phyloP scores from a whole-genome alignment of 2,797 vertebrate genomes.

The Myotis daubentonii region DNA sequence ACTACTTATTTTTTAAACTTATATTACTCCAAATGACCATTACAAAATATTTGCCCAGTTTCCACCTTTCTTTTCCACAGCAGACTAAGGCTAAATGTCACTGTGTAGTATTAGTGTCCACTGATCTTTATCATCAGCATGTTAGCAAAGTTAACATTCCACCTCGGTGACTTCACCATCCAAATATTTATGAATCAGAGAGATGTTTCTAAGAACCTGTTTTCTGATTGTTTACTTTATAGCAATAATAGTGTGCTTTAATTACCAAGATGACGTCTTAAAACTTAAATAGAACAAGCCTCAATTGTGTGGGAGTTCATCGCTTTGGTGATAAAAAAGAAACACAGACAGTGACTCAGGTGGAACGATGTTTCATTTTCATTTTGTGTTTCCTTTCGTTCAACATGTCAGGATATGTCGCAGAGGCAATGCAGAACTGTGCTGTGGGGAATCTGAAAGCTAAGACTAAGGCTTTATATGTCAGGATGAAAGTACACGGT shows the following conservation, averaged over 20 bases:
- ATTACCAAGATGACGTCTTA: constrained; percentile 73
- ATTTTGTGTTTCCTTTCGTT: constrained; percentile 69
- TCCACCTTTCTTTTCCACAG: not conserved
- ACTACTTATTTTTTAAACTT: not conserved
- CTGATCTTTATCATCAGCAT: not conserved
- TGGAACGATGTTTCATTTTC: constrained; percentile 76
- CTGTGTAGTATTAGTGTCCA: not conserved
- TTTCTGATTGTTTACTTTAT: constrained; percentile 74
- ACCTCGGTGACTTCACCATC: constrained; percentile 63
- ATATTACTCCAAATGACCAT: not conserved
- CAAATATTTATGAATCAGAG: constrained; percentile 76
- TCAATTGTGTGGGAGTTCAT: constrained; percentile 72
- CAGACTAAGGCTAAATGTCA: not conserved
- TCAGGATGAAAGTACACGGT: not conserved
- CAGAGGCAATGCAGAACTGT: not conserved
- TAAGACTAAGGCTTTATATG: not conserved
- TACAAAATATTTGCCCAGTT: not conserved
- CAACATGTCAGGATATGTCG: constrained; percentile 56
- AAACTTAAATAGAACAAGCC: constrained; percentile 72
- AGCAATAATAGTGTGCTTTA: constrained; percentile 65
- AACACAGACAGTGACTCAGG: constrained; percentile 71
- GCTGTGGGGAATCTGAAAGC: not conserved
- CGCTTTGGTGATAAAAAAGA: constrained; percentile 72
- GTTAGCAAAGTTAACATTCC: constrained; percentile 60
- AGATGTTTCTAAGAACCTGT: constrained; percentile 78